phyloP scores from a whole-genome alignment of 35 echinoderm and acorn worm genomes.

The Holothuria glaberrima region DNA sequence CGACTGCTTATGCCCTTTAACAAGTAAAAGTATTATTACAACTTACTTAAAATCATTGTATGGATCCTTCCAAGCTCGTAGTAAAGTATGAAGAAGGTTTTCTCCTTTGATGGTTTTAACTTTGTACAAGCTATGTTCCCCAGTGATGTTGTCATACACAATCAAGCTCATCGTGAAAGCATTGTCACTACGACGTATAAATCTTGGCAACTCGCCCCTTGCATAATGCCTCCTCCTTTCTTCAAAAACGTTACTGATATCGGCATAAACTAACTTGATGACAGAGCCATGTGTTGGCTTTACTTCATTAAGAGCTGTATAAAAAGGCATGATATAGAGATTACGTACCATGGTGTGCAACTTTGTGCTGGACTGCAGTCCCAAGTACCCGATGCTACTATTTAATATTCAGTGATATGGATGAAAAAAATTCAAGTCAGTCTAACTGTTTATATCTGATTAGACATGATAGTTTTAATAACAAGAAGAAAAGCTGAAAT shows the following conservation, averaged over 20 bases:
- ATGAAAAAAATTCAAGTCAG: not conserved
- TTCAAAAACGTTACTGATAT: slow-evolving; percentile 2
- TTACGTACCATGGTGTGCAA: no score
- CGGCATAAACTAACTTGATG: not conserved
- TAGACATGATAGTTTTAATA: no score
- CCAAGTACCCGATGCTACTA: no score
- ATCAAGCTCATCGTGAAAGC: not conserved
- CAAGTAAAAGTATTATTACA: no score
- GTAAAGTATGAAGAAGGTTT: not conserved
- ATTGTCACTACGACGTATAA: not conserved
- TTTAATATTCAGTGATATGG: not conserved
- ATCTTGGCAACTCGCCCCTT: not conserved
- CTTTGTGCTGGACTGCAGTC: no score
- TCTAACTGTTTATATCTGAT: not conserved
- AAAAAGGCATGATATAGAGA: no score
- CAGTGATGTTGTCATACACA: slow-evolving; percentile 8
- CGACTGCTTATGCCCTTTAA: no score
- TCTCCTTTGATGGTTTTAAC: not conserved
- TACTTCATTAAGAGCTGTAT: not conserved
- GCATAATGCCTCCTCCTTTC: not conserved
- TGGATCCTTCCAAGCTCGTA: slow-evolving; percentile 12
- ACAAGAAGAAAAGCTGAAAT: no score
- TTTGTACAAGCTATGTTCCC: not conserved
- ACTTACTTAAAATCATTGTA: slow-evolving; percentile 9
- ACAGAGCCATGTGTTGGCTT: not conserved